Percentiles rank a stretch among this genome's conserved stretches.
Evolutionary conservation across 2,797 vertebrate species (phyloP).

Genomic region (Fistularia commersonii): DNA sequence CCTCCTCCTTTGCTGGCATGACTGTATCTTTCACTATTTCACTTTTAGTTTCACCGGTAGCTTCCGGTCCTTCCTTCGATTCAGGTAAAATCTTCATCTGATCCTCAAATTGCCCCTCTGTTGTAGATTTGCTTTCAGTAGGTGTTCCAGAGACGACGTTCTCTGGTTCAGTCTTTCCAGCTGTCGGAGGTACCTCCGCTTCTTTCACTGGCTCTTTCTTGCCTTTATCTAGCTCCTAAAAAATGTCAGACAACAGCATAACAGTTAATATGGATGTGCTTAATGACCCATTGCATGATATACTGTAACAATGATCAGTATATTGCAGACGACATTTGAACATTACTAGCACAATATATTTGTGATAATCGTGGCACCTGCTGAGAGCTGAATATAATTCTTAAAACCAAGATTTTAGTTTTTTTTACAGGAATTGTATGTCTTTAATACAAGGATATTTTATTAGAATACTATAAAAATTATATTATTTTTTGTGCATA

Average conservation of each 20-base stretch:
- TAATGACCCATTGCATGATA: too few species aligned
- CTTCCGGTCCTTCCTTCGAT: conserved; percentile 58
- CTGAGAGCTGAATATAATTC: too few species aligned
- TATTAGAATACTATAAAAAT: too few species aligned
- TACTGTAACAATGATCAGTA: too few species aligned
- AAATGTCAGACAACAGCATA: conserved; percentile 14
- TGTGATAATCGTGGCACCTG: too few species aligned
- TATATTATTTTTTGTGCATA: too few species aligned
- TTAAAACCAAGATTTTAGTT: too few species aligned
- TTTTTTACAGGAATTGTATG: too few species aligned
- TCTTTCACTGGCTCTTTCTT: conserved; percentile 14
- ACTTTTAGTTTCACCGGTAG: conserved; percentile 53
- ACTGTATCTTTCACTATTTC: conserved; percentile 51
- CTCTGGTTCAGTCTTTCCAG: conserved; percentile 14
- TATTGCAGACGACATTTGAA: too few species aligned
- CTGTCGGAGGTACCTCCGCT: conserved; percentile 14
- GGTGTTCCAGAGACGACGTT: conserved; percentile 5
- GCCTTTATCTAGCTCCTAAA: conserved; percentile 45
- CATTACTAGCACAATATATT: too few species aligned
- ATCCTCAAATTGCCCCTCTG: conserved; percentile 59
- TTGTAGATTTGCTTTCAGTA: conserved; percentile 17
- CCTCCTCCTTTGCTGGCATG: conserved; percentile 36
- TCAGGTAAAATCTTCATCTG: conserved; percentile 77
- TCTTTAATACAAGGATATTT: too few species aligned
- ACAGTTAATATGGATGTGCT: background rate